These are phyloP conservation scores for Poeciliopsis gracilis DNA, from an alignment of 2,797 vertebrate genomes.

Conservation along the genomic window DNA sequence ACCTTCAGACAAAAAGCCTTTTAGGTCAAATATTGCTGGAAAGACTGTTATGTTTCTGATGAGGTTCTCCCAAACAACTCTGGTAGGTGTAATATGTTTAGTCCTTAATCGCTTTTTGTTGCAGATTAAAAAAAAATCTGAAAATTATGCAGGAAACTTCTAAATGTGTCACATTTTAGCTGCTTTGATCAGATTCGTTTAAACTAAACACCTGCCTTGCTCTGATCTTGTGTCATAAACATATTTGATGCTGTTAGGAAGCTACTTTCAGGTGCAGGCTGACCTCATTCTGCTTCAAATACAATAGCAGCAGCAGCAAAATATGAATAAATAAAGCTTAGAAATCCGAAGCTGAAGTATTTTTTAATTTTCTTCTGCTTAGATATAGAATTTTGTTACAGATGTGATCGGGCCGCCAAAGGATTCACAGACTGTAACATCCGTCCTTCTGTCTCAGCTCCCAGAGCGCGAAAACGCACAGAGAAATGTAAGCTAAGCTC, in stretches of 20 bases:
- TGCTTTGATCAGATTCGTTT: background rate
- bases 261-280: background rate
- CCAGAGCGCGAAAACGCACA: constrained; percentile 30
- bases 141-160: background rate
- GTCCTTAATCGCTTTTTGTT: background rate
- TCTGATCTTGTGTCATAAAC: background rate
- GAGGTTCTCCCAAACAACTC: constrained; percentile 8
- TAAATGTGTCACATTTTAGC: background rate
- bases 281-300: background rate
- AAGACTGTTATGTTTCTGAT: background rate
- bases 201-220: background rate
- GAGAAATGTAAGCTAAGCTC: constrained; percentile 52
- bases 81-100: background rate
- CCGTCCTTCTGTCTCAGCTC: constrained; percentile 18
- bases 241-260: background rate
- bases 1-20: too few species aligned
- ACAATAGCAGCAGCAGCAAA: background rate
- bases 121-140: background rate
- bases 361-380: too few species aligned
- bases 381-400: background rate
- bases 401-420: constrained; percentile 1
- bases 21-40: background rate
- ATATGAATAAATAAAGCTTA: background rate
- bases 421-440: background rate
- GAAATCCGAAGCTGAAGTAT: background rate